phyloP scores from a whole-genome alignment of 2,113 vertebrate species.

The Crotalus helleri region DNA sequence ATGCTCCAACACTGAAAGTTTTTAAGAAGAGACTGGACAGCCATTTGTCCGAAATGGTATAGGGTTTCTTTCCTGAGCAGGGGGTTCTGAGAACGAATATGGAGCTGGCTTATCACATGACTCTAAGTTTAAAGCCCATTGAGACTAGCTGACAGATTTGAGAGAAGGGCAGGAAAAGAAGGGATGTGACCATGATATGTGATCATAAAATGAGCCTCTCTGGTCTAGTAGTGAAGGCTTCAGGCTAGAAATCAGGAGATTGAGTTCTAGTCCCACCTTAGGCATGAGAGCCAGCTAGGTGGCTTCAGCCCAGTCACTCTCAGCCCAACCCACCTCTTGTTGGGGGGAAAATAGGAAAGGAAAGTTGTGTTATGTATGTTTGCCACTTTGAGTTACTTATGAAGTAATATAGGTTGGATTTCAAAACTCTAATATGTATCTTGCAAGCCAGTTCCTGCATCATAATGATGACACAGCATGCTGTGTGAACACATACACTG shows the following conservation, averaged over 20 bases:
- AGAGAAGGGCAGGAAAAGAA: background rate
- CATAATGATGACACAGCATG: background rate
- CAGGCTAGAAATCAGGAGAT: background rate
- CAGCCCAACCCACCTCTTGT: background rate
- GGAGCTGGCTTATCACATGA: background rate
- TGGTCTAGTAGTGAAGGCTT: background rate
- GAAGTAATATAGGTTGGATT: background rate
- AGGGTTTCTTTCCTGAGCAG: no score
- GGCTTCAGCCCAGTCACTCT: background rate
- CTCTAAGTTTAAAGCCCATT: background rate
- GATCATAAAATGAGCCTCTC: background rate
- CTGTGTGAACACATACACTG: background rate
- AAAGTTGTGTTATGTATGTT: background rate
- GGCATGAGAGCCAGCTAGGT: background rate
- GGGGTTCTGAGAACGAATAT: background rate
- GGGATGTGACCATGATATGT: background rate
- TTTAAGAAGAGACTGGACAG: no score
- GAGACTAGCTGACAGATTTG: background rate
- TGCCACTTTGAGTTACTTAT: background rate
- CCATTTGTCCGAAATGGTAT: no score
- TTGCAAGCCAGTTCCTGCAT: background rate
- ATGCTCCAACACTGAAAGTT: no score
- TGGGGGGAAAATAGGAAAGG: background rate
- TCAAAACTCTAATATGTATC: background rate
- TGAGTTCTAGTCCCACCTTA: background rate